Percentiles rank a stretch among this genome's conserved stretches.
Evolutionary conservation across 2,797 vertebrate species (phyloP).

Genomic region (Gambelia wislizenii): DNA sequence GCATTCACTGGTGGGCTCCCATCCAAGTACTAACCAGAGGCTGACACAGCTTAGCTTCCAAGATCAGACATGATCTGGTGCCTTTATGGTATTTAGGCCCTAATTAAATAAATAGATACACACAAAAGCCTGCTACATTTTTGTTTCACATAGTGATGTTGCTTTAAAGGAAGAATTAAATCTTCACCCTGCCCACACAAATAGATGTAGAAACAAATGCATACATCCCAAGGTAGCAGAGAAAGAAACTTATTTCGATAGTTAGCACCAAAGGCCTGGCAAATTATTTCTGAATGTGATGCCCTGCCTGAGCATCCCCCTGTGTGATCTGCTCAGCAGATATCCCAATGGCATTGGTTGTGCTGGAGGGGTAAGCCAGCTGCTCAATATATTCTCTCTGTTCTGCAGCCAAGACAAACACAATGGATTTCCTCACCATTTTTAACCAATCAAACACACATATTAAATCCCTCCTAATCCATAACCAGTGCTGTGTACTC

Average conservation of each 20-base stretch:
- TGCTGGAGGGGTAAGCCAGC: constrained; percentile 80
- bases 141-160: constrained; percentile 62
- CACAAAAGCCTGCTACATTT: constrained; percentile 50
- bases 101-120: too few relatives aligned
- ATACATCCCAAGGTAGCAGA: not conserved
- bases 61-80: too few relatives aligned
- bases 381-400: constrained; percentile 88
- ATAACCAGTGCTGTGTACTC: constrained; percentile 62
- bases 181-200: not conserved
- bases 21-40: too few relatives aligned
- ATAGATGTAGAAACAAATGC: not conserved
- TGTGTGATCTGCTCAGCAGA: constrained; percentile 50
- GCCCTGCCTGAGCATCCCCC: constrained; percentile 77
- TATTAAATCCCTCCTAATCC: constrained; percentile 74
- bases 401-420: constrained; percentile 85
- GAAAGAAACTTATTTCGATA: constrained; percentile 50
- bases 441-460: constrained; percentile 78
- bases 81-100: too few relatives aligned
- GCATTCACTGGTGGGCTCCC: too few relatives aligned
- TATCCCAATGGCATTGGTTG: constrained; percentile 70
- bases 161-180: constrained; percentile 54
- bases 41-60: too few relatives aligned
- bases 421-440: constrained; percentile 80
- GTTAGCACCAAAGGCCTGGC: constrained; percentile 48
- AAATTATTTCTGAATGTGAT: constrained; percentile 45